These are phyloP conservation scores for Trichonephila clavata DNA, from an alignment of 1,140 invertebrate species.

Conservation along the genomic window DNA sequence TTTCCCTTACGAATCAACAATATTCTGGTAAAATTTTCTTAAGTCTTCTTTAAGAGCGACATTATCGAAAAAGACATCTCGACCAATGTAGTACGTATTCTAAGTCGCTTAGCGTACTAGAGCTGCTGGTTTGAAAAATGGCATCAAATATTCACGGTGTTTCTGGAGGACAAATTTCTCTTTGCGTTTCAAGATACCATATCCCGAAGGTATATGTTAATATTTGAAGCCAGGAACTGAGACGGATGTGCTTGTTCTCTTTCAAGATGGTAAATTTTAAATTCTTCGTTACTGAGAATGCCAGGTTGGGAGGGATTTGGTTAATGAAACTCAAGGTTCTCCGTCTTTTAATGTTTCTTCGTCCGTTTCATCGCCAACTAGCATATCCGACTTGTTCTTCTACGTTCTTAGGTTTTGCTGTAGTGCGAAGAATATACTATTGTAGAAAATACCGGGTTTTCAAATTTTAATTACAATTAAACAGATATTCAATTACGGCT, in stretches of 20 bases:
- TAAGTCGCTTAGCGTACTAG: background rate
- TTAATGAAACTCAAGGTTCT: background rate
- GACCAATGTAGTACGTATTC: background rate
- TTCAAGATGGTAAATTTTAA: background rate
- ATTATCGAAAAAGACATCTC: background rate
- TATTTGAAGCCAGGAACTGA: background rate
- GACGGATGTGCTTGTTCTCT: background rate
- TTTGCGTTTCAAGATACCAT: background rate
- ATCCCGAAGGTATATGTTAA: background rate
- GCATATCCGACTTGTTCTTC: background rate
- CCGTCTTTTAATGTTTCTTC: background rate
- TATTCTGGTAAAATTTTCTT: background rate
- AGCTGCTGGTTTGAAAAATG: background rate
- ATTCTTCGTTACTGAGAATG: background rate
- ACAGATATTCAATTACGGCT: no score
- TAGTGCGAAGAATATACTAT: no score
- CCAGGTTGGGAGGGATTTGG: background rate
- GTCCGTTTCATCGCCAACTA: background rate
- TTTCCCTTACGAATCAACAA: background rate
- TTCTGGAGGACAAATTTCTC: background rate
- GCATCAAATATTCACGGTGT: conserved; percentile 10
- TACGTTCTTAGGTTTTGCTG: background rate
- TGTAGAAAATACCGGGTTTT: no score
- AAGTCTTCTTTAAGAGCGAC: background rate
- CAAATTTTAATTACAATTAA: no score